A percentile compares a stretch with the other conserved stretches of the same genome.
phyloP scores from a whole-genome alignment of 2,113 vertebrate species.

The Anas platyrhynchos region DNA sequence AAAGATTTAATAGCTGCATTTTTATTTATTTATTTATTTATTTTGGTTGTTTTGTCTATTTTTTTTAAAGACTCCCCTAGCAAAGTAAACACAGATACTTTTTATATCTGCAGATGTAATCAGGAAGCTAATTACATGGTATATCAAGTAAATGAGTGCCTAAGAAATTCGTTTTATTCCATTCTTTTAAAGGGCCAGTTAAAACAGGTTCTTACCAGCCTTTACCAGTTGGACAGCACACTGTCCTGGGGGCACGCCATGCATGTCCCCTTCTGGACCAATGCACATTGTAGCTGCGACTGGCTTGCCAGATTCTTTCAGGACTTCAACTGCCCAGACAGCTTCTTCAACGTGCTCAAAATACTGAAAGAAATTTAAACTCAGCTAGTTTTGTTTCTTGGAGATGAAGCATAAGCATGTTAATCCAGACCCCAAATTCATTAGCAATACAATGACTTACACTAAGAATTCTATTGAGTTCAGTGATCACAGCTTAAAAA shows the following conservation, averaged over 20 bases:
- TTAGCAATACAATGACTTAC: not conserved
- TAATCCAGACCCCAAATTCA: not conserved
- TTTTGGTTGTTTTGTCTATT: not conserved
- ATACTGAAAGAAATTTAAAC: conserved; percentile 82
- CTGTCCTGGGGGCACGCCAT: conserved; percentile 87
- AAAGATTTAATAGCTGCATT: not conserved
- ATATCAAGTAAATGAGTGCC: not conserved
- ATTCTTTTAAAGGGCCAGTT: not conserved
- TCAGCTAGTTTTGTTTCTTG: not conserved
- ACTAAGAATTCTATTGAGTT: not conserved
- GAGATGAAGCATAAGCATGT: not conserved
- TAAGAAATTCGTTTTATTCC: not conserved
- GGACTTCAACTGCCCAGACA: conserved; percentile 92
- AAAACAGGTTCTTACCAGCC: conserved; percentile 81
- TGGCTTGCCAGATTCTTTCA: conserved; percentile 89
- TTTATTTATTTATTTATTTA: not conserved
- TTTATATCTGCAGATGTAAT: not conserved
- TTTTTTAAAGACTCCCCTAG: not conserved
- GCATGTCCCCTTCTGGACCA: conserved; percentile 93
- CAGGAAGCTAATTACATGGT: not conserved
- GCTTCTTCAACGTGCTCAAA: conserved; percentile 98
- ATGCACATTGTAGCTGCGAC: conserved; percentile 92
- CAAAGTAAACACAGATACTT: not conserved
- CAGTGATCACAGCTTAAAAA: not conserved
- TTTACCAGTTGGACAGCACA: conserved; percentile 90